Base-by-base conservation (phyloP, 1,140 invertebrate species). In the Drosophila albomicans region DNA sequence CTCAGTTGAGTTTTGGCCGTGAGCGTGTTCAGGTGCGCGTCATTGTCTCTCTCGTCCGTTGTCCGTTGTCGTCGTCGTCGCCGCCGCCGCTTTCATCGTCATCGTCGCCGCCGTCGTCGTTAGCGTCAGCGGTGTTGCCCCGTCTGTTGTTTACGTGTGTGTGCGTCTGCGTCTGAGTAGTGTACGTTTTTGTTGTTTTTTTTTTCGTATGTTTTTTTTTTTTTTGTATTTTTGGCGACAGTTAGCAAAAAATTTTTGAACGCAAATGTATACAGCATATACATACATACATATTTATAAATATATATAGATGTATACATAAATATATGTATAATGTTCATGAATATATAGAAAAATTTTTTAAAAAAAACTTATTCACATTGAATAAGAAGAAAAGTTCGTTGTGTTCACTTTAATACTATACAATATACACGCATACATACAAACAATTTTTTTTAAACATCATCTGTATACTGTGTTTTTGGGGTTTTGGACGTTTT, bases 1-100 rank as follows among this genome's bases (percentile, higher is more conserved):
- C 73, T 76, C 77, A 76, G 77, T 79, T 75, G 73, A 79, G 73
- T 79, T 76, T 79, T 72, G 76, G 62, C 73, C 73, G 76, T 78
- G 76, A 78, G 61, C 76, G 72, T 75, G 72, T 68, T 71, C 61
- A 71, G 76, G 72, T 77, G 69, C 61, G 65, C 66, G 49, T 57
- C 72, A 69, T 46, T 51, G 45, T 69, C 30, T 57, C 35, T 38
- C 35, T 32, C 25, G 30, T 67, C 46, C 54, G 70, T 67, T 15
- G 63, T 68, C 56, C 70, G 70, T 54, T 49, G 48, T 69, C 65
- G 16, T 67, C 43, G 71, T 46, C 51, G 65, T n/a, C 38, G 65
- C 52, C 63, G 72, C 11, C 32, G 58, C 43, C n/a, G n/a, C n/a
- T n/a, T n/a, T n/a, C n/a, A n/a, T 38, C 62, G 62, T 59, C 13